These are phyloP conservation scores for Pteronotus mesoamericanus DNA, from an alignment of 2,797 vertebrate species.

Conservation along the genomic window DNA sequence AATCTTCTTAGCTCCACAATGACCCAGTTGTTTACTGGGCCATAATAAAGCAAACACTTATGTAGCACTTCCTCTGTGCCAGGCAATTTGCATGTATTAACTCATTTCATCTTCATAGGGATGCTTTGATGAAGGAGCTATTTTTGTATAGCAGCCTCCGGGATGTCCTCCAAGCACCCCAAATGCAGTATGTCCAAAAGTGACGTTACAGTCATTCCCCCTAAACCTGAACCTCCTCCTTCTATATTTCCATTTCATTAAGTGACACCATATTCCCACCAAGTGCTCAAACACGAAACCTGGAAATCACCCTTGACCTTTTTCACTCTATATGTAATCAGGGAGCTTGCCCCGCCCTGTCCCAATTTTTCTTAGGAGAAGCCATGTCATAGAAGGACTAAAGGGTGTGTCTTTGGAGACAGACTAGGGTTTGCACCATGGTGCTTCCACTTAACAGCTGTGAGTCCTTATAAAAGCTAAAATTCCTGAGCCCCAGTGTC, in stretches of 20 bases:
- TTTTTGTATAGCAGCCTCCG: not conserved
- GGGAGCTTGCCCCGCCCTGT: not conserved
- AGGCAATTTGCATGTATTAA: not conserved
- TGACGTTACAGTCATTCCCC: not conserved
- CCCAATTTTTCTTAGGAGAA: not conserved
- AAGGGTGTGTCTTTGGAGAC: not conserved
- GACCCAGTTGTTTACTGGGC: slow-evolving; percentile 49
- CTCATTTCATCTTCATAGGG: not conserved
- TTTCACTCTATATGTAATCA: not conserved
- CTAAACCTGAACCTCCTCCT: not conserved
- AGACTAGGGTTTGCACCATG: not conserved
- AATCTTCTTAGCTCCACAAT: slow-evolving; percentile 51
- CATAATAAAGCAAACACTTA: slow-evolving; percentile 18
- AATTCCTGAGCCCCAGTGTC: not conserved
- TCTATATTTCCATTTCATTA: not conserved
- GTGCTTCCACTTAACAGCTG: not conserved
- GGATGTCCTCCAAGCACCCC: not conserved
- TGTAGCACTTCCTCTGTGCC: not conserved
- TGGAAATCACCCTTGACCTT: not conserved
- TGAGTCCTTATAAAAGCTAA: not conserved
- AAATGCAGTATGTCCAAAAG: not conserved
- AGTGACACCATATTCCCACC: not conserved
- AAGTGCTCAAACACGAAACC: not conserved
- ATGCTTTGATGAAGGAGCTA: not conserved
- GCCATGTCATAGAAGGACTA: not conserved